These are phyloP conservation scores for Capreolus pygargus DNA, from an alignment of 2,113 vertebrate genomes.

Conservation along the genomic window DNA sequence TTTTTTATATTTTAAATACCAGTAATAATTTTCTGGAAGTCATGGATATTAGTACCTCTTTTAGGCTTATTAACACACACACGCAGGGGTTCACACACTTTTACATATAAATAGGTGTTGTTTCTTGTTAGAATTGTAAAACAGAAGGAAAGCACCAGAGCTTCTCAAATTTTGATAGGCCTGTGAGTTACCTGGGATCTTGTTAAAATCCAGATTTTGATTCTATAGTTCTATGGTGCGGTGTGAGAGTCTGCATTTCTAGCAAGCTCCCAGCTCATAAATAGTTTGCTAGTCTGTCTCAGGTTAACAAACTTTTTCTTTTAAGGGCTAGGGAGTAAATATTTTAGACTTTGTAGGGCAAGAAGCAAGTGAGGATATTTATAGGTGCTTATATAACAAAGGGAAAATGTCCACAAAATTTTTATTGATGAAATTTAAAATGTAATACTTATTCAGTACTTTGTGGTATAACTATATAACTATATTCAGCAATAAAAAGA, in stretches of 20 bases:
- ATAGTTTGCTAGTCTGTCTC: not conserved
- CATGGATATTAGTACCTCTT: not conserved
- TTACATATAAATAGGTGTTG: not conserved
- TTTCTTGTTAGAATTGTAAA: not conserved
- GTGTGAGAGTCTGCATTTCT: not conserved
- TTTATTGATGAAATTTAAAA: slow-evolving; percentile 18
- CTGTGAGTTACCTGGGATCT: not conserved
- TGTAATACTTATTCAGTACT: not conserved
- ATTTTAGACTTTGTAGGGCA: not conserved
- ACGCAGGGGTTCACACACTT: not conserved
- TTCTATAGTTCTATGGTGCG: not conserved
- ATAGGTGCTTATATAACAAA: not conserved
- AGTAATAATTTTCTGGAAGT: slow-evolving; percentile 17
- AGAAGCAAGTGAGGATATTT: slow-evolving; percentile 12
- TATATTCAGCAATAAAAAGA: not conserved
- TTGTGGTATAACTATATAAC: not conserved
- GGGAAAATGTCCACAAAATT: not conserved
- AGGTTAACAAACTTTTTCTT: not conserved
- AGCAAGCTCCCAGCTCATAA: not conserved
- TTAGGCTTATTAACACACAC: not conserved
- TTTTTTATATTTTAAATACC: slow-evolving; percentile 20
- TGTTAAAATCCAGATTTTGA: slow-evolving; percentile 13
- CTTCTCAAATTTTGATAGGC: not conserved
- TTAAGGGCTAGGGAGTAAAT: not conserved
- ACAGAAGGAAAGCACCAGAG: not conserved